phyloP scores from a whole-genome alignment of 2,888 invertebrate genomes.

The Polyommatus icarus region DNA sequence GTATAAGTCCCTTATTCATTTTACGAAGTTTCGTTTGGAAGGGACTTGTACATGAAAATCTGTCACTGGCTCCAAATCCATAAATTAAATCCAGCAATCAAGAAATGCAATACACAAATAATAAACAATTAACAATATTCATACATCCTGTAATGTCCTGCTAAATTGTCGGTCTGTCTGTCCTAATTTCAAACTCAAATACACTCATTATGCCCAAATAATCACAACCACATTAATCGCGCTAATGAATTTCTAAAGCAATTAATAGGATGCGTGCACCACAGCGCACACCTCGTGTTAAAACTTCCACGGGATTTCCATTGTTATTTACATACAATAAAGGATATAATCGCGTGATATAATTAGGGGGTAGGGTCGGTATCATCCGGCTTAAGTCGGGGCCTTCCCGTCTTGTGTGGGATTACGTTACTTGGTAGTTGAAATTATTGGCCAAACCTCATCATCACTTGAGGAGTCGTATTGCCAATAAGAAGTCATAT shows the following conservation, averaged over 20 bases:
- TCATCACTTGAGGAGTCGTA: background rate
- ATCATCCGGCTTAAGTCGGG: conserved; percentile 31
- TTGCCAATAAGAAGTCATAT: background rate
- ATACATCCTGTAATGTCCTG: background rate
- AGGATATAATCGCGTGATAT: conserved; percentile 14
- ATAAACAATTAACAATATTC: background rate
- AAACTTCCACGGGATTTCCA: background rate
- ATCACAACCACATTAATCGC: conserved; percentile 45
- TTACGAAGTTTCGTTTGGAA: too few species aligned
- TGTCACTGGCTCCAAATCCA: too few species aligned
- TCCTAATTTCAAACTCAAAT: conserved; percentile 40
- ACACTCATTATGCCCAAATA: conserved; percentile 43
- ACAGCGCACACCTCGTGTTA: background rate
- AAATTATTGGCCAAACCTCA: conserved; percentile 27
- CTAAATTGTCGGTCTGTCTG: conserved; percentile 29
- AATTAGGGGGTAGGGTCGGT: conserved; percentile 9
- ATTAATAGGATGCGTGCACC: conserved; percentile 39
- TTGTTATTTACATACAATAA: background rate
- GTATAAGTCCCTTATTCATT: too few species aligned
- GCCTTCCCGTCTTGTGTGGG: conserved; percentile 32
- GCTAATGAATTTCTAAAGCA: conserved; percentile 46
- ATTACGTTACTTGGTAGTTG: conserved; percentile 32
- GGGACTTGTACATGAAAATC: too few species aligned
- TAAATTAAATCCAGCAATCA: background rate
- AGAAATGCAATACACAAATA: background rate